phyloP scores from a whole-genome alignment of 1,140 invertebrate species.

The Brachionus koreanus region DNA sequence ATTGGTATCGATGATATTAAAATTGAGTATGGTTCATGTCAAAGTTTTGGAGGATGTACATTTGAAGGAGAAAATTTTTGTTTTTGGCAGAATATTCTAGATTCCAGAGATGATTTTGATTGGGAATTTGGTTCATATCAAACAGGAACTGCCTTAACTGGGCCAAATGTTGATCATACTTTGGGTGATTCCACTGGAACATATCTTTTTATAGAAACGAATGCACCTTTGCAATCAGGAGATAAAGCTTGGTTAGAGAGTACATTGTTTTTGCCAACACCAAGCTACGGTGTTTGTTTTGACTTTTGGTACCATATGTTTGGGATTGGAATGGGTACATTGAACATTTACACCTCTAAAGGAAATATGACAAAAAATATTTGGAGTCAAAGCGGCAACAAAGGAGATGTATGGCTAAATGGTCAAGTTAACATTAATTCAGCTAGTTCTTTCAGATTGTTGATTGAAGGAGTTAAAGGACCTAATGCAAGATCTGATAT shows the following conservation, averaged over 20 bases:
- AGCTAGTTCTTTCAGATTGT: conserved; percentile 47
- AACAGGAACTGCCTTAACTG: conserved; percentile 49
- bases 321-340: conserved; percentile 46
- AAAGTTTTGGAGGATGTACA: conserved; percentile 45
- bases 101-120: conserved; percentile 52
- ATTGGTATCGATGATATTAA: conserved; percentile 34
- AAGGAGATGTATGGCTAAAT: conserved; percentile 45
- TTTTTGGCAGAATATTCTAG: conserved; percentile 46
- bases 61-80: conserved; percentile 63
- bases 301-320: conserved; percentile 57
- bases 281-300: conserved; percentile 47
- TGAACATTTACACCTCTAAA: conserved; percentile 25
- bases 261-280: conserved; percentile 3
- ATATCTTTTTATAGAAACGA: conserved; percentile 54
- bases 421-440: conserved; percentile 43
- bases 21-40: conserved; percentile 37
- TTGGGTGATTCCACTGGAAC: conserved; percentile 51
- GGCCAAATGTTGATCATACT: conserved; percentile 57
- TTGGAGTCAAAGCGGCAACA: conserved; percentile 44
- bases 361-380: not conserved
- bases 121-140: conserved; percentile 50
- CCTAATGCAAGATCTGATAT: conserved; percentile 48
- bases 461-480: conserved; percentile 50
- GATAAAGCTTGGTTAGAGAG: conserved; percentile 24
- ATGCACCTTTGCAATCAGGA: not conserved